phyloP scores from a whole-genome alignment of 2,797 vertebrate genomes.

The Rhynchonycteris naso region DNA sequence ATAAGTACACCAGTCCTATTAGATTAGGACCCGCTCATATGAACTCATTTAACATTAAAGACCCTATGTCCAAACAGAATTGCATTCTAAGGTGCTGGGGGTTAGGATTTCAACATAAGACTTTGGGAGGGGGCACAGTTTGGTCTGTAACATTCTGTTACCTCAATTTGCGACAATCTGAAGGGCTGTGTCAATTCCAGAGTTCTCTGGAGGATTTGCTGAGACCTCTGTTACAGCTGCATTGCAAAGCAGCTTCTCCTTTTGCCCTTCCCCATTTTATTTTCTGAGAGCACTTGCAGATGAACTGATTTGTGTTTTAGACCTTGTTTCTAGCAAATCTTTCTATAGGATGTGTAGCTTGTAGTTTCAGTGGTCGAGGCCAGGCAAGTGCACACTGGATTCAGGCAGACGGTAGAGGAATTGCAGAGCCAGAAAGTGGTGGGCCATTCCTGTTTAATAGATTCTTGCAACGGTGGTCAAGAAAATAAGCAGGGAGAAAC shows the following conservation, averaged over 20 bases:
- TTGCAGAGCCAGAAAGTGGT: too few relatives aligned
- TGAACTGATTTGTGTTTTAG: not conserved
- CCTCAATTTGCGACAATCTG: not conserved
- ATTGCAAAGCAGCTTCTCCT: not conserved
- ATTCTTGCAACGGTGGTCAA: too few relatives aligned
- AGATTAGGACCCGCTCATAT: too few relatives aligned
- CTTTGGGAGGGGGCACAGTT: not conserved
- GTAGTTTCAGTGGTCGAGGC: too few relatives aligned
- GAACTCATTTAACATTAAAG: not conserved
- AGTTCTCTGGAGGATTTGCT: not conserved
- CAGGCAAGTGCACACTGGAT: too few relatives aligned
- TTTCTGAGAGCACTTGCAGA: not conserved
- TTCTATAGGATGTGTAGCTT: not conserved
- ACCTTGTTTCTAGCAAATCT: not conserved
- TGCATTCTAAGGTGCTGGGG: not conserved
- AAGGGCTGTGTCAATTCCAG: not conserved
- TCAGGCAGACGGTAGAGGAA: too few relatives aligned
- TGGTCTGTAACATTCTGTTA: not conserved
- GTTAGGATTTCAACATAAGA: not conserved
- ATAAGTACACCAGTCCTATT: not conserved
- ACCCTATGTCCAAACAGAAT: not conserved
- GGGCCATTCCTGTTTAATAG: too few relatives aligned
- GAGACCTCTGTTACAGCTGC: too few relatives aligned
- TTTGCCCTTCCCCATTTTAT: not conserved
- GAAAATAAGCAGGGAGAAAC: too few relatives aligned